phyloP scores from a whole-genome alignment of 1,140 invertebrate genomes.

The Zaprionus gabonicus region DNA sequence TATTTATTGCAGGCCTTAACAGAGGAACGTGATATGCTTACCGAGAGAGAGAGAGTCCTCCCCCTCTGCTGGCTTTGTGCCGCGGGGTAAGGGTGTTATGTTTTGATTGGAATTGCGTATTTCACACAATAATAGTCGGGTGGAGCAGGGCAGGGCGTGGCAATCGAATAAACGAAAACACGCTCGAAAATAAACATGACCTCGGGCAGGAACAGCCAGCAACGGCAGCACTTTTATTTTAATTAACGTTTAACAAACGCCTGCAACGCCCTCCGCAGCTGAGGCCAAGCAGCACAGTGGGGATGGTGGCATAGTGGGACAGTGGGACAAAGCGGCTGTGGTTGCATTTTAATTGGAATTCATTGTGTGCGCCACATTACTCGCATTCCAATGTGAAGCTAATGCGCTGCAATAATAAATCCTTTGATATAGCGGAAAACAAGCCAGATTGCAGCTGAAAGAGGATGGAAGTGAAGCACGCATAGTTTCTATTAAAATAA shows the following conservation, averaged over 20 bases:
- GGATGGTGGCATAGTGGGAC: background rate
- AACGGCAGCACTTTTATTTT: constrained; percentile 33
- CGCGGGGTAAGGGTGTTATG: constrained; percentile 19
- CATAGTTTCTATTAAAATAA: too few species aligned
- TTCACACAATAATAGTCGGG: constrained; percentile 53
- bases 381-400: background rate
- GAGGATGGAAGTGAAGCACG: too few species aligned
- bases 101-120: constrained; percentile 70
- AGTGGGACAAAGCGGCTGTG: background rate
- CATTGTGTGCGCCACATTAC: background rate
- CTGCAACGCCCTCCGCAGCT: background rate
- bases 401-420: background rate
- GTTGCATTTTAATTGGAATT: constrained; percentile 1
- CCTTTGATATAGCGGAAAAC: background rate
- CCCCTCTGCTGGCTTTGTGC: constrained; percentile 5
- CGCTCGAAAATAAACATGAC: constrained; percentile 20
- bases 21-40: constrained; percentile 71
- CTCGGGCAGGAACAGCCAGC: background rate
- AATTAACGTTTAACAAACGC: constrained; percentile 46
- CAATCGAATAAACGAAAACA: constrained; percentile 42
- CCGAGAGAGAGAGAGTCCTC: constrained; percentile 3
- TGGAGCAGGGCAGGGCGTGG: background rate
- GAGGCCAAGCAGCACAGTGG: background rate
- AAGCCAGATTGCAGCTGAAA: background rate
- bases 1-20: constrained; percentile 70